Conservation (phyloP, 2,888 invertebrate species). For the Drosophila vallismaia region DNA sequence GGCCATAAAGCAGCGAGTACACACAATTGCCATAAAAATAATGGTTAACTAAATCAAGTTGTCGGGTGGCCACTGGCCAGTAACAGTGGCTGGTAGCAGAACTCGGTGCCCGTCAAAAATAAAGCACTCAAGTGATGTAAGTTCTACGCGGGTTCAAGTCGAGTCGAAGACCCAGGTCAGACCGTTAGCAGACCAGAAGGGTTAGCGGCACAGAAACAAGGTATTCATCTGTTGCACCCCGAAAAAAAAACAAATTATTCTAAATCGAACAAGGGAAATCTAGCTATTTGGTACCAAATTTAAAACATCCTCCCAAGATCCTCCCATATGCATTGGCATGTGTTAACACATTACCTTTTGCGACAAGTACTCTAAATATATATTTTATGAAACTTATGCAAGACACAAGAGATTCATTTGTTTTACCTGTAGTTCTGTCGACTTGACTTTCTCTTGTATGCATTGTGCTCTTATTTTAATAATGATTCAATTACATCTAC, state of each 20-base stretch:
- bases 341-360: not conserved
- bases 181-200: constrained; percentile 36
- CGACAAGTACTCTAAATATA: constrained; percentile 1
- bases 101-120: constrained; percentile 20
- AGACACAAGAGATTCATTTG: constrained; percentile 25
- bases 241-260: not conserved
- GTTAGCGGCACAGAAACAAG: constrained; percentile 33
- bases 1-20: constrained; percentile 50
- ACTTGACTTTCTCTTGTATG: constrained; percentile 54
- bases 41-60: constrained; percentile 61
- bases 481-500: constrained; percentile 67
- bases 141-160: constrained; percentile 31
- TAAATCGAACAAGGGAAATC: too few species aligned
- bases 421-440: constrained; percentile 16
- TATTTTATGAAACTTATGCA: constrained; percentile 49
- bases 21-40: constrained; percentile 50
- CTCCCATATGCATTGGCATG: not conserved
- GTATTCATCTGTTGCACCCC: not conserved
- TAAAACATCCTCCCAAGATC: not conserved
- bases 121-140: constrained; percentile 32
- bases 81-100: constrained; percentile 34
- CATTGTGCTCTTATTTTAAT: constrained; percentile 42
- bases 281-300: not conserved
- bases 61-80: not conserved
- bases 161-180: constrained; percentile 33